Evolutionary conservation across 2,888 invertebrate genomes (phyloP).

Genomic region (Megaustenia siamemsis): DNA sequence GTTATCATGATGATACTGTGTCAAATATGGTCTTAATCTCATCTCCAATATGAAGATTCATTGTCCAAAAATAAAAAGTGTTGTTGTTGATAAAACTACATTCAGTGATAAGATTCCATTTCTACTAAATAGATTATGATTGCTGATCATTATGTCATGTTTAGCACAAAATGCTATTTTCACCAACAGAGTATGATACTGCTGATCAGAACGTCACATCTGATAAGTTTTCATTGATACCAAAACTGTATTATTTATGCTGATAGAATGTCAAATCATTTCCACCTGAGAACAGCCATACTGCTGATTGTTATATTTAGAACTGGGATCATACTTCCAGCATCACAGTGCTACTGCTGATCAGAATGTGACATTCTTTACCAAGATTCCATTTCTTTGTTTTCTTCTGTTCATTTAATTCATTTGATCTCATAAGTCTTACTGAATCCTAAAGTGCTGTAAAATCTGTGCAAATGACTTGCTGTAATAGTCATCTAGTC

Average conservation of each 20-base stretch:
- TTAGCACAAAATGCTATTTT: not conserved
- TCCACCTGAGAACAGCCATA: no score
- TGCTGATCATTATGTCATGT: not conserved
- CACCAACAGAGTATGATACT: not conserved
- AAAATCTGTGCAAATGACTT: not conserved
- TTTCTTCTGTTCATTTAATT: not conserved
- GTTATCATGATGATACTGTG: not conserved
- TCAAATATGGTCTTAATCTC: not conserved
- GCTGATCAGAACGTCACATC: slow-evolving; percentile 14
- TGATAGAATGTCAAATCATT: no score
- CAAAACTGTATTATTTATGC: no score
- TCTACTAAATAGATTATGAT: not conserved
- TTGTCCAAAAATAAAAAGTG: not conserved
- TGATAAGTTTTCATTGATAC: no score
- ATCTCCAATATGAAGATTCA: not conserved
- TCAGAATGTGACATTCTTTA: slow-evolving; percentile 3
- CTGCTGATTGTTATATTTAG: slow-evolving; percentile 1
- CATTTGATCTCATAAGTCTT: not conserved
- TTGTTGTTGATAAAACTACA: not conserved
- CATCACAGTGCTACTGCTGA: slow-evolving; percentile 19
- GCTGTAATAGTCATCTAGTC: not conserved
- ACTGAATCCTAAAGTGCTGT: not conserved
- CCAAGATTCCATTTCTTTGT: slow-evolving; percentile 13
- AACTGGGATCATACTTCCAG: not conserved
- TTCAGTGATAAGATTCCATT: not conserved